These are phyloP conservation scores for Brachyhypopomus gauderio DNA, from an alignment of 2,113 vertebrate genomes.

Conservation along the genomic window DNA sequence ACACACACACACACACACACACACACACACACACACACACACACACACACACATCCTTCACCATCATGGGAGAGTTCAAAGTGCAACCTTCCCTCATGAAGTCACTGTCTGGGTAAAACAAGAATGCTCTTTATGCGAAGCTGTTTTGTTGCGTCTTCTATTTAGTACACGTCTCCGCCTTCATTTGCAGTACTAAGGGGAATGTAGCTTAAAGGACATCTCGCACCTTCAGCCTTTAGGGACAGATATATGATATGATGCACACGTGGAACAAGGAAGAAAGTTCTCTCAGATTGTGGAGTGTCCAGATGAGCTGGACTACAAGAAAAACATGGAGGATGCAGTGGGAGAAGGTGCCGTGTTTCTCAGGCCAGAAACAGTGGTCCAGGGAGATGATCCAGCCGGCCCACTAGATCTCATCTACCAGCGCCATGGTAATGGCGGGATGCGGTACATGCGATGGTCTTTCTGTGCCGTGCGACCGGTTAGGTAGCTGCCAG, in stretches of 20 bases:
- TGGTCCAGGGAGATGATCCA: neutral
- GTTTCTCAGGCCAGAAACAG: no score
- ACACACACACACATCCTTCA: constrained; percentile 11
- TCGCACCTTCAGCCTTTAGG: neutral
- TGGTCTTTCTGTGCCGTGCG: neutral
- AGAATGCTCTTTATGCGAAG: neutral
- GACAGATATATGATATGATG: neutral
- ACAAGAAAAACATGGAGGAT: neutral
- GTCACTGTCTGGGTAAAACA: neutral
- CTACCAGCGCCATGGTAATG: constrained; percentile 7
- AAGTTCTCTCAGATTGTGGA: neutral
- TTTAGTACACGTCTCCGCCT: no score
- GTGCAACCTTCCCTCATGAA: constrained; percentile 18
- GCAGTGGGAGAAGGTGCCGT: neutral
- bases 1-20: neutral
- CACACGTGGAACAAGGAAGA: no score
- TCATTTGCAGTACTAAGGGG: neutral
- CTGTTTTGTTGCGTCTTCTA: no score
- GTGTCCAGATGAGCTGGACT: no score
- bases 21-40: neutral
- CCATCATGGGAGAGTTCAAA: constrained; percentile 1
- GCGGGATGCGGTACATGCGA: constrained; percentile 17
- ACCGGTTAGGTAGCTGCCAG: neutral
- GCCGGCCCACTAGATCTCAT: neutral
- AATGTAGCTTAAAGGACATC: neutral